Evolutionary conservation across 2,888 invertebrate species (phyloP).

Genomic region (Odiellus spinosus): DNA sequence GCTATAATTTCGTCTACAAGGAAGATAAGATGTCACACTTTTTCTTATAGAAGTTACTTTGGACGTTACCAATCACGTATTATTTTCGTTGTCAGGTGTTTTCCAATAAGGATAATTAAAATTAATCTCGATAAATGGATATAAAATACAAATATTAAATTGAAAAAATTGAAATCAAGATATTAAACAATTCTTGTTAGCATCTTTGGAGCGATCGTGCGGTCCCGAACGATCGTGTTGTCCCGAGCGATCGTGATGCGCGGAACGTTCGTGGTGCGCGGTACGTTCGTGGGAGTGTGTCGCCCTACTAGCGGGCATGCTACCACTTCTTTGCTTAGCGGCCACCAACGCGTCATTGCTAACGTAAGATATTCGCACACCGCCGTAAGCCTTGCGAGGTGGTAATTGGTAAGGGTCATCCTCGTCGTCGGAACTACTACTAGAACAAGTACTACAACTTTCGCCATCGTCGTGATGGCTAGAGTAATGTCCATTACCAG

Average conservation of each 20-base stretch:
- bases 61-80: too few relatives aligned
- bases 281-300: slow-evolving; percentile 16
- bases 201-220: too few relatives aligned
- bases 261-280: slow-evolving; percentile 29
- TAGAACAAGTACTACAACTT: slow-evolving; percentile 65
- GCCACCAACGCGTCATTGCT: slow-evolving; percentile 72
- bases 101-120: too few relatives aligned
- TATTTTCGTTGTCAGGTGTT: too few relatives aligned
- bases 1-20: too few relatives aligned
- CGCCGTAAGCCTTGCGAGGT: slow-evolving; percentile 57
- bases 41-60: too few relatives aligned
- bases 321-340: slow-evolving; percentile 21
- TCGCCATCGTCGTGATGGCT: slow-evolving; percentile 39
- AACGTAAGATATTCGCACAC: slow-evolving; percentile 78
- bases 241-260: too few relatives aligned
- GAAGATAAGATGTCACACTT: too few relatives aligned
- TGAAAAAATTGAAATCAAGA: too few relatives aligned
- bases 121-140: too few relatives aligned
- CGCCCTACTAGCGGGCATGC: slow-evolving; percentile 12
- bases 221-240: slow-evolving; percentile 29
- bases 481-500: slow-evolving; percentile 1
- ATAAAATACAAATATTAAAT: too few relatives aligned
- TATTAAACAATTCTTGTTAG: too few relatives aligned
- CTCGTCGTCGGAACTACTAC: slow-evolving; percentile 44
- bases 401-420: slow-evolving; percentile 68